phyloP scores from a whole-genome alignment of 2,113 vertebrate species.

The Picathartes gymnocephalus region DNA sequence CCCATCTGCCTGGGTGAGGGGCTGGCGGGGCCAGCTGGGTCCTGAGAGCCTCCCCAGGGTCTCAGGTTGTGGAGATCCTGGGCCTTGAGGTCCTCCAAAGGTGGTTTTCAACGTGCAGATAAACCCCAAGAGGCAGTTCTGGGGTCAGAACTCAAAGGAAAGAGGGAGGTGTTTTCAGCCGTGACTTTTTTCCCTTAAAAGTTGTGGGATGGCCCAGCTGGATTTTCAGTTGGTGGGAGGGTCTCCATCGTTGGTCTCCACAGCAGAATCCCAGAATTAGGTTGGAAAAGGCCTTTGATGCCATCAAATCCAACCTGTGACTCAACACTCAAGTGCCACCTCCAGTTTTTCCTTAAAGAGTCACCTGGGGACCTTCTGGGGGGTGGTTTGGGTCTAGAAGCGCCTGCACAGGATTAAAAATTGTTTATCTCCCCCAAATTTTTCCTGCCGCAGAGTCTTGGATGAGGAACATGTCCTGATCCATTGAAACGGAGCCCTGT shows the following conservation, averaged over 20 bases:
- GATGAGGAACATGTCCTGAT: rapidly evolving
- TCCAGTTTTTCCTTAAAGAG: neutral
- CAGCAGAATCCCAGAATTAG: neutral
- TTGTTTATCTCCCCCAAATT: neutral
- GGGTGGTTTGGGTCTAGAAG: neutral
- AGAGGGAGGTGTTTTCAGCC: neutral
- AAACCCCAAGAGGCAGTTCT: rapidly evolving
- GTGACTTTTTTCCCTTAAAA: rapidly evolving
- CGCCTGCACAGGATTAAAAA: rapidly evolving
- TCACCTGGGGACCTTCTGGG: neutral
- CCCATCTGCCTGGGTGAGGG: constrained; percentile 88
- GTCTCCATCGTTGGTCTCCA: rapidly evolving
- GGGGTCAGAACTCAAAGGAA: neutral
- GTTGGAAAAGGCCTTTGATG: neutral
- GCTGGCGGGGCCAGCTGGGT: rapidly evolving
- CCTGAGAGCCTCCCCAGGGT: rapidly evolving
- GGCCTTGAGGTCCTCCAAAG: neutral
- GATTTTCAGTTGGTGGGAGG: neutral
- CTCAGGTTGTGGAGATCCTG: rapidly evolving
- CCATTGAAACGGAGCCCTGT: neutral
- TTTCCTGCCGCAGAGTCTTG: neutral
- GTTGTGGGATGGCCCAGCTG: neutral
- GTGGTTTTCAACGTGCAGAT: neutral
- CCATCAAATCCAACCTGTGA: neutral
- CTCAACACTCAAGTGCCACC: neutral